These are phyloP conservation scores for Lordiphosa mommai DNA, from an alignment of 1,140 invertebrate species.

Conservation along the genomic window DNA sequence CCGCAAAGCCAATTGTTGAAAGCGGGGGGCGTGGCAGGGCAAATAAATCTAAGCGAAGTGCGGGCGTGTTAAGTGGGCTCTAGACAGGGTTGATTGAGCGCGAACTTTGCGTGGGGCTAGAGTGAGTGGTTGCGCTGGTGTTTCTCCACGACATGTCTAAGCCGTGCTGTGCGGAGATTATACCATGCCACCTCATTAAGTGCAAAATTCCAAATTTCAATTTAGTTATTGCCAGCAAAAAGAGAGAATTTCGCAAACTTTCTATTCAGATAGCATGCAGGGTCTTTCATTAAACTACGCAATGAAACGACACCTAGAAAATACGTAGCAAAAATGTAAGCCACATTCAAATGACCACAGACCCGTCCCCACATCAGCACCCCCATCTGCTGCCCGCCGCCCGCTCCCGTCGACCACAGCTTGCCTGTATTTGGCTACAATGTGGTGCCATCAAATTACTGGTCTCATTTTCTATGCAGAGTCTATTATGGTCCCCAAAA, in stretches of 20 bases:
- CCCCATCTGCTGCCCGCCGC: not conserved
- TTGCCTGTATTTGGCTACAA: slow-evolving; percentile 64
- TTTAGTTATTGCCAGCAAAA: too few species aligned
- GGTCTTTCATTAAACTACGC: not conserved
- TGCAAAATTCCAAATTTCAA: too few species aligned
- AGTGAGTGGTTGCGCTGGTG: not conserved
- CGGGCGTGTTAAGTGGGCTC: slow-evolving; percentile 70
- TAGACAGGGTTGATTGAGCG: slow-evolving; percentile 72
- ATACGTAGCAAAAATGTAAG: slow-evolving; percentile 2
- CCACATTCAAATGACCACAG: slow-evolving; percentile 1
- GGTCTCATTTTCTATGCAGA: slow-evolving; percentile 73
- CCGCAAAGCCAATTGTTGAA: slow-evolving; percentile 75
- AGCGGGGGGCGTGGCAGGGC: slow-evolving; percentile 34
- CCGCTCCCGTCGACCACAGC: slow-evolving; percentile 35
- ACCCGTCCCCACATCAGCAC: not conserved
- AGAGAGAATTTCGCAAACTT: too few species aligned
- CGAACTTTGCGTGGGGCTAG: slow-evolving; percentile 40
- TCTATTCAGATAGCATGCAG: too few species aligned
- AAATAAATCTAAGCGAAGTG: slow-evolving; percentile 61
- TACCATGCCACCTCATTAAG: too few species aligned
- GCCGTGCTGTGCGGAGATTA: too few species aligned
- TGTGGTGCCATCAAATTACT: slow-evolving; percentile 72
- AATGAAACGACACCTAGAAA: not conserved
- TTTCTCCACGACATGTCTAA: not conserved
- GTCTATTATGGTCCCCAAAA: slow-evolving; percentile 56